Evolutionary conservation across 2,888 invertebrate species (phyloP).

Genomic region (Cantharis rustica): DNA sequence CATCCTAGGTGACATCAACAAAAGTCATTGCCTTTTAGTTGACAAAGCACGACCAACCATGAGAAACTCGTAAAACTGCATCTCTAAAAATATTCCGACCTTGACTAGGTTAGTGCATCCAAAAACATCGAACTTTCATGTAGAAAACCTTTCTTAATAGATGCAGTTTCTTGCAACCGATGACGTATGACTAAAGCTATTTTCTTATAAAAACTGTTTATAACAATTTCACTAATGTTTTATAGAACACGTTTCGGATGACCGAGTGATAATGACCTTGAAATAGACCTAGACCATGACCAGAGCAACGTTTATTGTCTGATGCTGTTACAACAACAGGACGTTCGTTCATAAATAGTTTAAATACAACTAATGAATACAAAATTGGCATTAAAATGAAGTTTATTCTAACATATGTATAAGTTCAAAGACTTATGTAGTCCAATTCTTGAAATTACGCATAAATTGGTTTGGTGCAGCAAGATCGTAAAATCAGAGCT

Average conservation of each 20-base stretch:
- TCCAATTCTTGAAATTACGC: neutral
- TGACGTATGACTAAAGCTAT: neutral
- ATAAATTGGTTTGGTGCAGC: neutral
- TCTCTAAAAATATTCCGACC: constrained; percentile 32
- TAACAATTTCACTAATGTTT: neutral
- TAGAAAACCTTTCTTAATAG: constrained; percentile 6
- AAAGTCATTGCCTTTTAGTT: constrained; percentile 28
- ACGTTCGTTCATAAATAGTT: constrained; percentile 22
- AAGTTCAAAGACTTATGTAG: neutral
- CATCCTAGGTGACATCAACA: constrained; percentile 20
- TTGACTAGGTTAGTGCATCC: constrained; percentile 35
- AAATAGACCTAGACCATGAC: constrained; percentile 32
- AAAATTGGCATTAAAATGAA: constrained; percentile 15
- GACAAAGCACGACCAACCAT: constrained; percentile 29
- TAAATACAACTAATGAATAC: constrained; percentile 23
- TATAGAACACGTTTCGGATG: constrained; percentile 14
- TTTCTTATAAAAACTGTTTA: neutral
- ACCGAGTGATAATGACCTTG: constrained; percentile 26
- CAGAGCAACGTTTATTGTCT: constrained; percentile 27
- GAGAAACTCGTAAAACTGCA: constrained; percentile 35
- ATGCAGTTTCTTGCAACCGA: constrained; percentile 5
- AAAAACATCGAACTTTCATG: constrained; percentile 23
- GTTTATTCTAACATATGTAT: neutral
- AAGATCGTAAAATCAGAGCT: neutral
- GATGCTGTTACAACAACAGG: constrained; percentile 23